Evolutionary conservation across 1,140 invertebrate species (phyloP).

Genomic region (Drosophila ambigua): DNA sequence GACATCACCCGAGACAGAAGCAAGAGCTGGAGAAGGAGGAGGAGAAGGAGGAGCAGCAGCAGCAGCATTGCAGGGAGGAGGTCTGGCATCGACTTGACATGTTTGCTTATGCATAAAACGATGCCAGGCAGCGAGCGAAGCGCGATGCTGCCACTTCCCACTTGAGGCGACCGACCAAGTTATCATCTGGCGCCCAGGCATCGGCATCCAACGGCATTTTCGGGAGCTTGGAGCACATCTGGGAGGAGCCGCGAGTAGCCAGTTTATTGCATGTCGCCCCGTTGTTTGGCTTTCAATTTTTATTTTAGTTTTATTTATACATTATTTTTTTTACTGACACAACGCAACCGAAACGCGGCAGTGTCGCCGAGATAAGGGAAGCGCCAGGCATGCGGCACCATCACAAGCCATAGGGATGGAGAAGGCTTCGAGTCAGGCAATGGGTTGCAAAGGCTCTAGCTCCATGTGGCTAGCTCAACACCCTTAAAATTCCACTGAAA

Average conservation of each 20-base stretch:
- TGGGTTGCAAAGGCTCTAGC: no score
- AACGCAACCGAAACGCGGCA: constrained; percentile 19
- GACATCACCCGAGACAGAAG: constrained; percentile 2
- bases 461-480: no score
- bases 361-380: constrained; percentile 25
- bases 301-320: constrained; percentile 74
- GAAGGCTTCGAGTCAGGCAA: no score
- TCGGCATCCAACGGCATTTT: constrained; percentile 11
- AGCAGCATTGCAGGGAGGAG: not conserved
- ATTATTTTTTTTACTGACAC: constrained; percentile 47
- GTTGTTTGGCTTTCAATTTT: constrained; percentile 80
- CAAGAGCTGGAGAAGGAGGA: not conserved
- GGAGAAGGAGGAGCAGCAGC: not conserved
- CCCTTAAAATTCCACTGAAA: no score
- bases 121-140: constrained; percentile 35
- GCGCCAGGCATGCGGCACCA: constrained; percentile 24
- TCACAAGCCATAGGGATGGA: no score
- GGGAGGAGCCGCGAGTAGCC: constrained; percentile 50
- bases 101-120: constrained; percentile 81
- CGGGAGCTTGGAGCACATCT: not conserved
- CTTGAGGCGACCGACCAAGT: constrained; percentile 58
- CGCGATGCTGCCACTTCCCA: constrained; percentile 31
- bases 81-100: constrained; percentile 66
- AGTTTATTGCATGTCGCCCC: constrained; percentile 76
- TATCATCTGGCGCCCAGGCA: constrained; percentile 69